phyloP scores from a whole-genome alignment of 2,888 invertebrate species.

The Thereva unica region DNA sequence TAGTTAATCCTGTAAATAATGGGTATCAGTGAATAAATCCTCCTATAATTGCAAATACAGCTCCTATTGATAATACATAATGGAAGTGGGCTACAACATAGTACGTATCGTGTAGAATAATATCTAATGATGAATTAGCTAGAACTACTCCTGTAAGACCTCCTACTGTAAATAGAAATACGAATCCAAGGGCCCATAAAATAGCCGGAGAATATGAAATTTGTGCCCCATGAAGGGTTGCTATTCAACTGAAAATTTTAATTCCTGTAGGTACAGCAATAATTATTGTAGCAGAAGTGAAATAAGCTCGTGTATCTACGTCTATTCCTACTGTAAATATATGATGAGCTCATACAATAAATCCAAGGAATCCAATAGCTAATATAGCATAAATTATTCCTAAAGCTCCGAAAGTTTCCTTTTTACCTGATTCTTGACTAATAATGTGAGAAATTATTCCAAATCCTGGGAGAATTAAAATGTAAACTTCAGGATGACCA shows the following conservation, averaged over 20 bases:
- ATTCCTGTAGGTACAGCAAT: conserved; percentile 85
- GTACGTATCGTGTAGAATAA: conserved; percentile 79
- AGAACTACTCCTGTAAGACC: conserved; percentile 70
- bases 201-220: conserved; percentile 64
- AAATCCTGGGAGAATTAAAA: conserved; percentile 83
- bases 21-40: conserved; percentile 75
- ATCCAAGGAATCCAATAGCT: conserved; percentile 79
- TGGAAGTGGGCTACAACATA: conserved; percentile 85
- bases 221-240: conserved; percentile 69
- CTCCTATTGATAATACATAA: conserved; percentile 79
- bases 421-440: conserved; percentile 73
- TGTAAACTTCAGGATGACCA: conserved; percentile 86
- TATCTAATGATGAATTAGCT: conserved; percentile 78
- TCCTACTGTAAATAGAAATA: conserved; percentile 77
- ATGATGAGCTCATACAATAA: conserved; percentile 84
- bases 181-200: conserved; percentile 74
- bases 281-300: conserved; percentile 83
- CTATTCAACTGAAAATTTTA: conserved; percentile 81
- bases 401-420: conserved; percentile 71
- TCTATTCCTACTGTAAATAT: conserved; percentile 86
- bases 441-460: conserved; percentile 81
- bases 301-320: conserved; percentile 81
- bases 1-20: conserved; percentile 65
- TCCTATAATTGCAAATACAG: conserved; percentile 77
- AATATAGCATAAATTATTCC: conserved; percentile 85